Evolutionary conservation across 2,797 vertebrate genomes (phyloP).

Genomic region (Coregonus ussuriensis): DNA sequence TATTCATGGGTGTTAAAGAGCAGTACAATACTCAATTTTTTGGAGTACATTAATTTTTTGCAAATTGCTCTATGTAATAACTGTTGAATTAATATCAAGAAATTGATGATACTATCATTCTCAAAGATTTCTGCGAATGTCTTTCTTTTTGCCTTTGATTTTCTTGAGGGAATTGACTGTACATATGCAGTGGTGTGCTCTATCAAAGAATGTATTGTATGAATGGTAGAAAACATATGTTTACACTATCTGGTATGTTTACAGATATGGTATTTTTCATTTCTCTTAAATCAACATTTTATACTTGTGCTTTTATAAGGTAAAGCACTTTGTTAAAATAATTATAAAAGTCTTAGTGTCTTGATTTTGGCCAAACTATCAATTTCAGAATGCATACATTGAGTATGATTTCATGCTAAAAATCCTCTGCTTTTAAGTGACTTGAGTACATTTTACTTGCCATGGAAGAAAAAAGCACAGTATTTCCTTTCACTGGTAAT

Average conservation of each 20-base stretch:
- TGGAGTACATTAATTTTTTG: conserved; percentile 54
- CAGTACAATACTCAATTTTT: conserved; percentile 65
- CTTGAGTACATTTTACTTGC: conserved; percentile 77
- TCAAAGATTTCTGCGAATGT: conserved; percentile 30
- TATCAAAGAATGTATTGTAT: conserved; percentile 44
- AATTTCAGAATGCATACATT: conserved; percentile 55
- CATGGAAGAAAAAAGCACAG: conserved; percentile 72
- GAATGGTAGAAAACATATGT: conserved; percentile 57
- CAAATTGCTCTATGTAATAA: conserved; percentile 36
- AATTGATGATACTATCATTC: conserved; percentile 26
- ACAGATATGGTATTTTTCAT: conserved; percentile 65
- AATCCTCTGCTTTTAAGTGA: conserved; percentile 59
- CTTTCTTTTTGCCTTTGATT: conserved; percentile 33
- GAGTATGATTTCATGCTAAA: conserved; percentile 30
- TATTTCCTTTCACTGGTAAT: conserved; percentile 60
- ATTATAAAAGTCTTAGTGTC: conserved; percentile 72
- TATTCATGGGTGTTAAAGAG: conserved; percentile 52
- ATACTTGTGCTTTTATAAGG: conserved; percentile 73
- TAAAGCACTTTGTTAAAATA: conserved; percentile 74
- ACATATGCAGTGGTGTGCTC: conserved; percentile 41
- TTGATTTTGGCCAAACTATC: conserved; percentile 63
- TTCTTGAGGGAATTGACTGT: conserved; percentile 50
- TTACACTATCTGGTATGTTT: conserved; percentile 75
- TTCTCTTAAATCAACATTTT: conserved; percentile 70
- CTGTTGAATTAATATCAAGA: conserved; percentile 47